Evolutionary conservation across 2,113 vertebrate species (phyloP).

Genomic region (Phaethornis superciliosus): DNA sequence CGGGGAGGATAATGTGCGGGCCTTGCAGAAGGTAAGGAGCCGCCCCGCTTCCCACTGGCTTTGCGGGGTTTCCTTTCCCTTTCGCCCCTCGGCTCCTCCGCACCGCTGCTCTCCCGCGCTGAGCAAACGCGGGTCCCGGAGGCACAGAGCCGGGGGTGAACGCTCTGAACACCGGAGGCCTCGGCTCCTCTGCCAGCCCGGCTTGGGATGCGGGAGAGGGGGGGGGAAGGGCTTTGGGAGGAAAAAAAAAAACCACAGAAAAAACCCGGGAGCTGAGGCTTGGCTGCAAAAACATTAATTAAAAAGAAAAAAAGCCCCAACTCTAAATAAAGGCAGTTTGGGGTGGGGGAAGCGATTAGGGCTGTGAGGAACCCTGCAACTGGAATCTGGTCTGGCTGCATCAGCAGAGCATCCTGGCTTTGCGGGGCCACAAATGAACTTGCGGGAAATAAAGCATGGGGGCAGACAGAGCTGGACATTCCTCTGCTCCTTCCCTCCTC

Average conservation of each 20-base stretch:
- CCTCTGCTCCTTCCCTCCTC: background rate
- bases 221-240: background rate
- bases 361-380: background rate
- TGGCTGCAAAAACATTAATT: accelerated
- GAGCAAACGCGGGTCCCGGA: background rate
- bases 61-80: background rate
- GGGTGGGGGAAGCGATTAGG: background rate
- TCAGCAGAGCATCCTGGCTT: background rate
- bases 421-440: accelerated
- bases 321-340: accelerated
- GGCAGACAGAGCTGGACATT: accelerated
- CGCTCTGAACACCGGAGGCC: background rate
- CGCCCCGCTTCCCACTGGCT: background rate
- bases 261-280: background rate
- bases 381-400: background rate
- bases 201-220: background rate
- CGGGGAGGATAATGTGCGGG: slow-evolving; percentile 91
- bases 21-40: slow-evolving; percentile 85
- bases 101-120: background rate
- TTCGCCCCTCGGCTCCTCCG: background rate
- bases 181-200: background rate
- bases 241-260: accelerated
- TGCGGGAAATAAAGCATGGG: background rate
- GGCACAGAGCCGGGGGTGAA: background rate
- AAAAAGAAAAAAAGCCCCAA: too few relatives aligned